Percentiles rank a stretch among this genome's conserved stretches.
phyloP scores from a whole-genome alignment of 2,888 invertebrate species.

The Cybosia mesomella region DNA sequence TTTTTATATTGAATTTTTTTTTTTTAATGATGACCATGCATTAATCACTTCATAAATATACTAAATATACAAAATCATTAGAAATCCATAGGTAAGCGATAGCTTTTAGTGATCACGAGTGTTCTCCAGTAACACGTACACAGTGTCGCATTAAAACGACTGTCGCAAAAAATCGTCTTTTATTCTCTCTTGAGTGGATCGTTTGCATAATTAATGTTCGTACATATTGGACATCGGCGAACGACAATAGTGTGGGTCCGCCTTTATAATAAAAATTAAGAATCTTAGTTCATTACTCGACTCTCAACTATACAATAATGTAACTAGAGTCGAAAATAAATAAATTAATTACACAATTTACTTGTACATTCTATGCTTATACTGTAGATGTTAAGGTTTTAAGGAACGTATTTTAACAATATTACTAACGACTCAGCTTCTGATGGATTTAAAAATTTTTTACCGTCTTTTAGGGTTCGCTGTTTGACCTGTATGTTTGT shows the following conservation, averaged over 20 bases:
- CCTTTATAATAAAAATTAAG: conserved; percentile 47
- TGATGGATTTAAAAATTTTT: no score
- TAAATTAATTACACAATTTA: conserved; percentile 15
- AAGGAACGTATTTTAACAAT: conserved; percentile 11
- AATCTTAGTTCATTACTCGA: conserved; percentile 12
- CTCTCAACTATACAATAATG: conserved; percentile 8
- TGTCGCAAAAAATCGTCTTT: conserved; percentile 61
- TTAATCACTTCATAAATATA: no score
- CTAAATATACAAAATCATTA: background rate
- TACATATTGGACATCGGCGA: conserved; percentile 64
- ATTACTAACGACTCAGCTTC: conserved; percentile 16
- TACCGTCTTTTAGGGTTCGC: no score
- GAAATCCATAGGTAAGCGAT: conserved; percentile 33
- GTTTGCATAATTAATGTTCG: conserved; percentile 78
- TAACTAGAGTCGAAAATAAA: conserved; percentile 10
- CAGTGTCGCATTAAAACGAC: conserved; percentile 66
- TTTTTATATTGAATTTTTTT: no score
- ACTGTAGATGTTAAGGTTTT: conserved; percentile 17
- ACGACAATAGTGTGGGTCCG: conserved; percentile 49
- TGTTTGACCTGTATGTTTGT: no score
- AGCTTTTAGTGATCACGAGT: conserved; percentile 48
- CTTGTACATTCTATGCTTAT: conserved; percentile 8
- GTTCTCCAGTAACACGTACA: conserved; percentile 64
- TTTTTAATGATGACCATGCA: no score
- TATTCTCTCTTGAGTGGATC: conserved; percentile 59